Conservation (phyloP, 2,113 vertebrate species). For the Sardina pilchardus region DNA sequence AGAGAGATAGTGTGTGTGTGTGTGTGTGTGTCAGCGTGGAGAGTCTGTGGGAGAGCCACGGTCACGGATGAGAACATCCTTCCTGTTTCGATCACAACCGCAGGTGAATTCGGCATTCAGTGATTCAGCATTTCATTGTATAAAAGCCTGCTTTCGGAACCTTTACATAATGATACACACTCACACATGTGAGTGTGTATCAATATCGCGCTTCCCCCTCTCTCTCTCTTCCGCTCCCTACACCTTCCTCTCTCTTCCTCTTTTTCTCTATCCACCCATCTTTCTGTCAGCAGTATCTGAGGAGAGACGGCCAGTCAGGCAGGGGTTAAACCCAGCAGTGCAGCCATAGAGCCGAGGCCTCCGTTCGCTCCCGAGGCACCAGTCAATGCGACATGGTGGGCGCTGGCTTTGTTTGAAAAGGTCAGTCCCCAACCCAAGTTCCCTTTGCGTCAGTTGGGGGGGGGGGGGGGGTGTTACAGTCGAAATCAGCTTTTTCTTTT, state of each 20-base stretch:
- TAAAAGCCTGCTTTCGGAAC: not conserved
- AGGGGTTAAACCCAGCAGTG: not conserved
- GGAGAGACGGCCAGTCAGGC: not conserved
- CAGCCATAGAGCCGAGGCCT: not conserved
- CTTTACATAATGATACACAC: not conserved
- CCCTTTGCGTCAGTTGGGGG: not conserved
- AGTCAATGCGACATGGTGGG: not conserved
- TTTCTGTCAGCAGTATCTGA: not conserved
- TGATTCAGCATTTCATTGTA: conserved; percentile 1
- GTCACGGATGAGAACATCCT: not conserved
- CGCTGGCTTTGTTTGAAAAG: not conserved
- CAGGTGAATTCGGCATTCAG: not conserved
- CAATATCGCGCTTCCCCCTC: conserved; percentile 6
- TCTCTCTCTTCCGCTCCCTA: not conserved
- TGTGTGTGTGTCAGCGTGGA: conserved; percentile 24
- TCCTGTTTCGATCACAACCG: not conserved
- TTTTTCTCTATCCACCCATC: conserved; percentile 32
- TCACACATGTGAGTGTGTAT: not conserved
- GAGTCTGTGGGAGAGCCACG: not conserved
- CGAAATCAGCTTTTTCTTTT: not conserved
- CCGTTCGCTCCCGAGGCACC: not conserved
- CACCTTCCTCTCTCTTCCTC: not conserved
- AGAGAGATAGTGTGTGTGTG: conserved; percentile 13
- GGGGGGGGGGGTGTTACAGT: not conserved
- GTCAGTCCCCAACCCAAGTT: not conserved